Percentiles rank a stretch among this genome's conserved stretches.
These are phyloP conservation scores for Patella caerulea DNA, from an alignment of 2,888 invertebrate species.

Conservation along the genomic window DNA sequence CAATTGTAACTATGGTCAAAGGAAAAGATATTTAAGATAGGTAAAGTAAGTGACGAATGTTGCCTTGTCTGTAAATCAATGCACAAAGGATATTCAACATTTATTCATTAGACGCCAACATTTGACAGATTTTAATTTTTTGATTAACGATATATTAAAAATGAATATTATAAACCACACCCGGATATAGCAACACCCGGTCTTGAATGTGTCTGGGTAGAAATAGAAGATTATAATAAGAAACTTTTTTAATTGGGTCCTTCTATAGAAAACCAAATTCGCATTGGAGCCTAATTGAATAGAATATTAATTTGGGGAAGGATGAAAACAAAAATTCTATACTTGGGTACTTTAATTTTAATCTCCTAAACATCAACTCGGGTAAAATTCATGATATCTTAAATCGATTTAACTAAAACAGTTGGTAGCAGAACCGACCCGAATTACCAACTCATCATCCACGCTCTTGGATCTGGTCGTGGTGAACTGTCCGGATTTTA, in stretches of 20 bases:
- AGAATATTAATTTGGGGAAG: neutral
- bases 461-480: neutral
- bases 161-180: too few species aligned
- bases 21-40: too few species aligned
- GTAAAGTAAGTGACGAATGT: too few species aligned
- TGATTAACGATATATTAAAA: too few species aligned
- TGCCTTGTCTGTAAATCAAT: too few species aligned
- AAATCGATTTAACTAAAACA: conserved; percentile 2
- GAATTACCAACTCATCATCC: neutral
- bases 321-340: neutral
- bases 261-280: neutral
- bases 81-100: too few species aligned
- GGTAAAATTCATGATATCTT: neutral
- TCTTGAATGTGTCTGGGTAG: neutral
- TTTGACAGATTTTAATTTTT: too few species aligned
- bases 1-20: too few species aligned
- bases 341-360: neutral
- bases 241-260: neutral
- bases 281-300: neutral
- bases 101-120: too few species aligned
- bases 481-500: neutral
- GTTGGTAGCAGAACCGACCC: neutral
- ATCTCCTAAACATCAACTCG: neutral
- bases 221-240: neutral
- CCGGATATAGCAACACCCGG: neutral